Evolutionary conservation across 2,888 invertebrate species (phyloP).

Genomic region (Ypsolopha scabrella): DNA sequence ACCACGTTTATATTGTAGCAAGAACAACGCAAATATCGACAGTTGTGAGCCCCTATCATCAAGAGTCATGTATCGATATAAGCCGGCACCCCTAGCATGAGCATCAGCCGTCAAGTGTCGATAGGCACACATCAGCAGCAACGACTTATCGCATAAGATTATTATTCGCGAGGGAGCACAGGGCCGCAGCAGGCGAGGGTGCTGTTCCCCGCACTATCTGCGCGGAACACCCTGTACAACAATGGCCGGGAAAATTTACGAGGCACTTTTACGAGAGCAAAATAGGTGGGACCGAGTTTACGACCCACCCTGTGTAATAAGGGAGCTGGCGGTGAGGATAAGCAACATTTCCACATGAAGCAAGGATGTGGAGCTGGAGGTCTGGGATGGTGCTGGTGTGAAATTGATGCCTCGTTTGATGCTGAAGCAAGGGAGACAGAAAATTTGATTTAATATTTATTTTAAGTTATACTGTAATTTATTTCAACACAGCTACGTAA

Average conservation of each 20-base stretch:
- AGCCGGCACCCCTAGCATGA: too few relatives aligned
- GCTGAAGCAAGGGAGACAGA: too few relatives aligned
- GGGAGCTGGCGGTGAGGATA: background rate
- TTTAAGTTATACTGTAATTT: too few relatives aligned
- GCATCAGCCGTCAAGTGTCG: conserved; percentile 13
- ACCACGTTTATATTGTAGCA: too few relatives aligned
- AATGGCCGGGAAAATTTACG: conserved; percentile 48
- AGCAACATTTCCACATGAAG: background rate
- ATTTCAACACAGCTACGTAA: too few relatives aligned
- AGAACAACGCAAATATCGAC: too few relatives aligned
- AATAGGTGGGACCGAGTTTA: conserved; percentile 57
- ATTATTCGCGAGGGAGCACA: conserved; percentile 14
- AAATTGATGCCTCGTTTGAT: too few relatives aligned
- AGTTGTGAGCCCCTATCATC: too few relatives aligned
- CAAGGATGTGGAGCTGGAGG: background rate
- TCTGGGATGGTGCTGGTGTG: background rate
- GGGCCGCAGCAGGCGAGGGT: conserved; percentile 11
- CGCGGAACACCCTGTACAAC: background rate
- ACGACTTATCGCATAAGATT: conserved; percentile 38
- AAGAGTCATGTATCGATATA: too few relatives aligned
- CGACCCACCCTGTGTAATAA: background rate
- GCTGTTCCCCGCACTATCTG: conserved; percentile 11
- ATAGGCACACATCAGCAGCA: conserved; percentile 18
- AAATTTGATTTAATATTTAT: too few relatives aligned
- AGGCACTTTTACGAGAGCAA: conserved; percentile 60